Evolutionary conservation across 2,113 vertebrate genomes (phyloP), one percentile per base, ranked within the genome.

Genomic region (Misgurnus anguillicaudatus): DNA sequence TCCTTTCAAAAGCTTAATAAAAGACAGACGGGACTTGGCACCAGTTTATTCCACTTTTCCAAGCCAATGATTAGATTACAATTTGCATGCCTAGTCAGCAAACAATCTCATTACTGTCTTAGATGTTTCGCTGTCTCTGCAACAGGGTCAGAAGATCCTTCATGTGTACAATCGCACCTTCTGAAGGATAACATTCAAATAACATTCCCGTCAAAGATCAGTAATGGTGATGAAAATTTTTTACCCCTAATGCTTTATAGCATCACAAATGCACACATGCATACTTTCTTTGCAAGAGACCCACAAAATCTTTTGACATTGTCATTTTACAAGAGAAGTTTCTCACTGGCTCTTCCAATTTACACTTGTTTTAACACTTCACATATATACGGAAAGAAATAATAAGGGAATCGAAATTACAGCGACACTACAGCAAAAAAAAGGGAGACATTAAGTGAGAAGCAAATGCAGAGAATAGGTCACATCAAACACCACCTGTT

Each of bases 1-100:
- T 79, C 39, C 75, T 68, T 58, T 68, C 51, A 58, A 39, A 58
- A 58, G 47, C 38, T 78, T 8, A 4, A 57, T 17, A 39, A 45
- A 38, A 53, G 31, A 31, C 45, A 73, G 55, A 74, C 68, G 68
- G 63, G 53, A 39, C 36, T 19, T 57, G 62, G 42, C 67, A 72
- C n/a, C 3, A 62, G 21, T 57, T 41, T 60, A 79, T 24, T 68
- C 57, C 48, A 62, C 65, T 74, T 68, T 68, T 62, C 68, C 64
- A 81, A 81, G 80, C 75, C 75, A 58, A 68, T 78, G 76, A 85
- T 63, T 74, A 70, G 65, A 81, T 61, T 53, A 83, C 16, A 48
- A 41, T 81, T 63, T 75, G 14, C 60, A 0, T 14, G 79, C 13
- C 48, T 9, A 81, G 31, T 4, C 63, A 82, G 60, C 60, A 84